A percentile compares a stretch with the other conserved stretches of the same genome.
phyloP scores from a whole-genome alignment of 2,888 invertebrate genomes.

The Cosmia trapezina region DNA sequence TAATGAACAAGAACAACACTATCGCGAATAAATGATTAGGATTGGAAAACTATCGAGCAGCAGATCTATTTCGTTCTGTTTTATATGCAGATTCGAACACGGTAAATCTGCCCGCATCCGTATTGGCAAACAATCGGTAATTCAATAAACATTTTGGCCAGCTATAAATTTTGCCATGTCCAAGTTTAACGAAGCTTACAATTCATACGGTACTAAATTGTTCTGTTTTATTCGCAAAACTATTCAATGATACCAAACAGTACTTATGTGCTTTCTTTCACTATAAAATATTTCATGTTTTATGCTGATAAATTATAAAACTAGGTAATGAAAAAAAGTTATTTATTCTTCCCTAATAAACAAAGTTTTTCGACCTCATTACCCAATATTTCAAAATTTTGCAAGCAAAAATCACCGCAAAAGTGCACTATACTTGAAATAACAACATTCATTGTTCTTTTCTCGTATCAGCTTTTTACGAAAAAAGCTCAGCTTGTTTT shows the following conservation, averaged over 20 bases:
- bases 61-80: background rate
- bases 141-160: background rate
- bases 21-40: too few relatives aligned
- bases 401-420: background rate
- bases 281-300: background rate
- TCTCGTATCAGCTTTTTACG: background rate
- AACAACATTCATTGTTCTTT: background rate
- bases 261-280: slow-evolving; percentile 7
- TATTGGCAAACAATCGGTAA: slow-evolving; percentile 22
- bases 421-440: slow-evolving; percentile 14
- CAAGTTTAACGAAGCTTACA: slow-evolving; percentile 2
- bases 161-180: slow-evolving; percentile 1
- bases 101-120: background rate
- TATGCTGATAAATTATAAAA: background rate
- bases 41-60: background rate
- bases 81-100: background rate
- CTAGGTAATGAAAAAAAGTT: background rate
- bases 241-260: background rate
- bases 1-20: too few relatives aligned
- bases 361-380: background rate
- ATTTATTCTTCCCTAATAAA: background rate
- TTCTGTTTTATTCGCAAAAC: slow-evolving; percentile 12
- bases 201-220: slow-evolving; percentile 8
- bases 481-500: background rate
- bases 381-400: slow-evolving; percentile 7